Evolutionary conservation across 2,113 vertebrate species (phyloP).

Genomic region (Serilophus lunatus): DNA sequence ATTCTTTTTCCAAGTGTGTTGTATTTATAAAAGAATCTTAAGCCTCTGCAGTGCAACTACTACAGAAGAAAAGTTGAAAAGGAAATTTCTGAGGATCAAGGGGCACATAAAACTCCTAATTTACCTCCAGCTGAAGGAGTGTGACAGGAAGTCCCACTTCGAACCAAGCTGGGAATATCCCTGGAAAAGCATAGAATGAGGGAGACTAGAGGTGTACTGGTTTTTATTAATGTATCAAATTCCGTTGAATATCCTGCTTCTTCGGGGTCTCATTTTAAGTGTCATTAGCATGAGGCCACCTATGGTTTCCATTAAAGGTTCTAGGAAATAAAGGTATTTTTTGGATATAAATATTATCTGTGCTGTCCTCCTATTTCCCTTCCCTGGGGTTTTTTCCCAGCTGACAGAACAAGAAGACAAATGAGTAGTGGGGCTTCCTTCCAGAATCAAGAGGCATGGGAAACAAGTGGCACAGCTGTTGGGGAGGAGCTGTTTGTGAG

Average conservation of each 20-base stretch:
- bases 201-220: background rate
- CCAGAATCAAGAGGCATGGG: background rate
- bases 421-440: background rate
- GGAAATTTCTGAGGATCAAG: conserved; percentile 19
- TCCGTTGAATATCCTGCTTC: background rate
- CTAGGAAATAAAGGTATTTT: background rate
- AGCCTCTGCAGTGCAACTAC: background rate
- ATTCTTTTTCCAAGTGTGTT: background rate
- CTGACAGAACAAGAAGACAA: background rate
- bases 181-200: background rate
- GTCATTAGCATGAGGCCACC: background rate
- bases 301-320: background rate
- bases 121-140: background rate
- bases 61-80: conserved; percentile 4
- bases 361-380: background rate
- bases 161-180: background rate
- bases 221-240: background rate
- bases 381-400: background rate
- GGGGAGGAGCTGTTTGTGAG: background rate
- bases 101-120: background rate
- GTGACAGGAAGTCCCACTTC: background rate
- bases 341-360: background rate
- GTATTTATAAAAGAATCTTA: background rate
- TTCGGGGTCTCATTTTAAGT: background rate
- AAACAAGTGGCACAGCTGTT: background rate